Evolutionary conservation across 2,888 invertebrate genomes (phyloP).

Genomic region (Dicycla oo): DNA sequence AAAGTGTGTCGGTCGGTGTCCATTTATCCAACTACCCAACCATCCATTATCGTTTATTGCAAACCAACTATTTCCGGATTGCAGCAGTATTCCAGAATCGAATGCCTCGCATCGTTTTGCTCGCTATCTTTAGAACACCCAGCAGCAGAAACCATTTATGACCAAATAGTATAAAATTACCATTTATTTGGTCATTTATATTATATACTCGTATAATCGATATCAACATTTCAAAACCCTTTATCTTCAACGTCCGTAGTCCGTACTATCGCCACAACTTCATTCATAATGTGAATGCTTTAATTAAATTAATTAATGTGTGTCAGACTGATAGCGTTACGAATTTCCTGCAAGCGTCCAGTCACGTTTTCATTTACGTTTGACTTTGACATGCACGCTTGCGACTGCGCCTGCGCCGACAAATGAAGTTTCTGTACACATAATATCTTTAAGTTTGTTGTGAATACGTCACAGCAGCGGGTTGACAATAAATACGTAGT

Average conservation of each 20-base stretch:
- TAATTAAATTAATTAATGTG: constrained; percentile 52
- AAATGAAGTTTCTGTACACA: constrained; percentile 18
- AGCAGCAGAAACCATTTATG: constrained; percentile 25
- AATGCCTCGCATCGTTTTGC: constrained; percentile 22
- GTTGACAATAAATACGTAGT: constrained; percentile 34
- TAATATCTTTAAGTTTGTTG: constrained; percentile 34
- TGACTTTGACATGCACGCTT: constrained; percentile 31
- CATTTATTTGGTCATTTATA: no score
- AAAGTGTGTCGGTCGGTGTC: constrained; percentile 21
- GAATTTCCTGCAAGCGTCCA: constrained; percentile 35
- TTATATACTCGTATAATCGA: no score
- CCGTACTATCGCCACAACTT: constrained; percentile 33
- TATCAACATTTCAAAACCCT: constrained; percentile 8
- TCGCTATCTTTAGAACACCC: constrained; percentile 35
- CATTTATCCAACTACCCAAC: not conserved
- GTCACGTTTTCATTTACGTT: constrained; percentile 57
- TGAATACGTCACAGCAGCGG: constrained; percentile 41
- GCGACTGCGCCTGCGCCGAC: constrained; percentile 18
- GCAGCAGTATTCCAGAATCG: constrained; percentile 40
- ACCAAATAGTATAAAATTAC: constrained; percentile 5
- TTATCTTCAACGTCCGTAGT: constrained; percentile 24
- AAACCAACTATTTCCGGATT: constrained; percentile 47
- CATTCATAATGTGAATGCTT: constrained; percentile 49
- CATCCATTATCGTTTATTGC: constrained; percentile 24
- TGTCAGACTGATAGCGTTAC: constrained; percentile 43